Percentiles rank a stretch among this genome's conserved stretches.
These are phyloP conservation scores for Drosophila affinis DNA, from an alignment of 2,888 invertebrate species.

Conservation along the genomic window DNA sequence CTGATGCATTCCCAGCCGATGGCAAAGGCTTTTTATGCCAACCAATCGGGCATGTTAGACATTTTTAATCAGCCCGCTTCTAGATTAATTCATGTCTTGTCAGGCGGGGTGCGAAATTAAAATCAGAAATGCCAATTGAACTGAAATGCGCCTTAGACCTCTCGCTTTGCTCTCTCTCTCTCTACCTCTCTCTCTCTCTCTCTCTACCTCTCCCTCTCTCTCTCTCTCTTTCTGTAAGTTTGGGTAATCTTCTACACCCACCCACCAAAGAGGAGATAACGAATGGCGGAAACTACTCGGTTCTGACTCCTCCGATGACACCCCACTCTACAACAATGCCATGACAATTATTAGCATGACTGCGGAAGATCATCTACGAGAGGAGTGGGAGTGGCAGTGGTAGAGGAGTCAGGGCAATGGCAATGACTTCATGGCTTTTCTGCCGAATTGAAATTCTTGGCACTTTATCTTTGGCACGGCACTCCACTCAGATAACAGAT, in stretches of 20 bases:
- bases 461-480: constrained; percentile 24
- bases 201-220: constrained; percentile 2
- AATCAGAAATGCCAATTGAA: constrained; percentile 47
- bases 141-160: constrained; percentile 50
- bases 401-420: background rate
- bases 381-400: background rate
- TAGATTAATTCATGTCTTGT: constrained; percentile 72
- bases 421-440: constrained; percentile 50
- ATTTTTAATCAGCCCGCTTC: constrained; percentile 69
- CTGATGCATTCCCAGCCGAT: constrained; percentile 44
- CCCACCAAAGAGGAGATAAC: constrained; percentile 40
- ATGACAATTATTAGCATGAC: constrained; percentile 39
- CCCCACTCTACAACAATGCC: background rate
- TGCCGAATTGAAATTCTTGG: constrained; percentile 38
- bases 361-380: constrained; percentile 34
- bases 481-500: constrained; percentile 28
- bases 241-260: constrained; percentile 53
- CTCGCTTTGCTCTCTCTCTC: background rate
- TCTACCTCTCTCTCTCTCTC: constrained; percentile 1
- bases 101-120: constrained; percentile 47
- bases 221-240: constrained; percentile 3
- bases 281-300: constrained; percentile 37
- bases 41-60: constrained; percentile 35
- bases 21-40: constrained; percentile 61
- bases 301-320: constrained; percentile 16